Percentiles rank a stretch among this genome's conserved stretches.
Evolutionary conservation across 2,797 vertebrate genomes (phyloP).

Genomic region (Trachurus trachurus): DNA sequence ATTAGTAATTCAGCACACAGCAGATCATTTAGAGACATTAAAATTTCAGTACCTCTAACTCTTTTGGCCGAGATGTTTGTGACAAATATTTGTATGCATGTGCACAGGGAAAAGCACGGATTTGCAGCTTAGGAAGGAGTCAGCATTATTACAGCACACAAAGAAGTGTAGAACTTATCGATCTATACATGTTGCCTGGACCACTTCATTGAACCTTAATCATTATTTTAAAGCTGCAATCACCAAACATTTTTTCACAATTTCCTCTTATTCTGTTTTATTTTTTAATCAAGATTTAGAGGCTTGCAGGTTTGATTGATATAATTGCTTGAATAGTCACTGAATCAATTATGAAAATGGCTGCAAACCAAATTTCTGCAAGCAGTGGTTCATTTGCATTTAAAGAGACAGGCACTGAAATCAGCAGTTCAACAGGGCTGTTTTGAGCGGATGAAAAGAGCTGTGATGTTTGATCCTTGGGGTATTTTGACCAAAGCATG

Average conservation of each 20-base stretch:
- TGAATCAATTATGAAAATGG: background rate
- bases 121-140: background rate
- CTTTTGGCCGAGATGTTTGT: constrained; percentile 25
- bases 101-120: background rate
- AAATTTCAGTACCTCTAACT: constrained; percentile 34
- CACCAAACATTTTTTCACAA: background rate
- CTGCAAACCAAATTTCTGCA: background rate
- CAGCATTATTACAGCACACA: background rate
- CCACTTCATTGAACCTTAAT: background rate
- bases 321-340: too few species aligned
- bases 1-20: constrained; percentile 57
- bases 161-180: background rate
- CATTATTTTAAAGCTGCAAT: background rate
- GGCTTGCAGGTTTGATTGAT: too few species aligned
- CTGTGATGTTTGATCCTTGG: too few species aligned
- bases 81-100: constrained; percentile 31
- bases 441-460: too few species aligned
- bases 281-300: background rate
- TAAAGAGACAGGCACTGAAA: too few species aligned
- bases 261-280: too few species aligned
- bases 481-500: too few species aligned
- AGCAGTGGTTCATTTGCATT: too few species aligned
- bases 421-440: too few species aligned
- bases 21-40: constrained; percentile 59
- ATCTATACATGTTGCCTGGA: background rate